These are phyloP conservation scores for Perizoma flavofasciatum DNA, from an alignment of 2,888 invertebrate genomes.

Conservation along the genomic window DNA sequence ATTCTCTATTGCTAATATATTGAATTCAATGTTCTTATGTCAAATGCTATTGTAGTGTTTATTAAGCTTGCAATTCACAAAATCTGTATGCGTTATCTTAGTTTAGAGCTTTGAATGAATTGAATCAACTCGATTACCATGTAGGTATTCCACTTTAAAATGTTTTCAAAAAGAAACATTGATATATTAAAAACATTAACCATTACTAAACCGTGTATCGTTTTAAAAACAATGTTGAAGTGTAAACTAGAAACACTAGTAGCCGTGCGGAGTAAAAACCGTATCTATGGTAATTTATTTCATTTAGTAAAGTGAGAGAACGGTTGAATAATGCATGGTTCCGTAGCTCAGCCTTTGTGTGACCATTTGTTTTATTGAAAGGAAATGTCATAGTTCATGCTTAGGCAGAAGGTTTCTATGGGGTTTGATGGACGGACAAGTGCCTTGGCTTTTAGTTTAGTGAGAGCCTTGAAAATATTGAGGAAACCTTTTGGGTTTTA, in stretches of 20 bases:
- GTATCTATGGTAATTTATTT: conserved; percentile 60
- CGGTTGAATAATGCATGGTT: conserved; percentile 54
- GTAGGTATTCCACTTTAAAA: not conserved
- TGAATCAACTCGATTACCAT: not conserved
- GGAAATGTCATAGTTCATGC: conserved; percentile 33
- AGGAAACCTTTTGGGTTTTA: too few species aligned
- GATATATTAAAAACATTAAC: conserved; percentile 1
- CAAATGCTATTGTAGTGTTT: too few species aligned
- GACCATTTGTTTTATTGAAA: conserved; percentile 40
- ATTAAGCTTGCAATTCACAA: too few species aligned
- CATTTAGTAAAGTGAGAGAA: conserved; percentile 57
- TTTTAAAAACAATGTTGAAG: conserved; percentile 20
- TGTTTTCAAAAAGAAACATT: not conserved
- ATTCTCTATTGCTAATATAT: not conserved
- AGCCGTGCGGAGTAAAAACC: conserved; percentile 22
- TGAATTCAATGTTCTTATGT: not conserved
- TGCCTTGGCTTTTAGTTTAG: not conserved
- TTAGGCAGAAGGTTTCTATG: conserved; percentile 13
- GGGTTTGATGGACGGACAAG: conserved; percentile 7
- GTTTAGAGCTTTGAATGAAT: not conserved
- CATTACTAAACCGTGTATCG: not conserved
- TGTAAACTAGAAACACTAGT: conserved; percentile 7
- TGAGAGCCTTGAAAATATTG: too few species aligned
- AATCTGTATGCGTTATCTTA: too few species aligned
- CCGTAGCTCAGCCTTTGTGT: conserved; percentile 33